Evolutionary conservation across 2,888 invertebrate genomes (phyloP).

Genomic region (Spilosoma lubricipeda): DNA sequence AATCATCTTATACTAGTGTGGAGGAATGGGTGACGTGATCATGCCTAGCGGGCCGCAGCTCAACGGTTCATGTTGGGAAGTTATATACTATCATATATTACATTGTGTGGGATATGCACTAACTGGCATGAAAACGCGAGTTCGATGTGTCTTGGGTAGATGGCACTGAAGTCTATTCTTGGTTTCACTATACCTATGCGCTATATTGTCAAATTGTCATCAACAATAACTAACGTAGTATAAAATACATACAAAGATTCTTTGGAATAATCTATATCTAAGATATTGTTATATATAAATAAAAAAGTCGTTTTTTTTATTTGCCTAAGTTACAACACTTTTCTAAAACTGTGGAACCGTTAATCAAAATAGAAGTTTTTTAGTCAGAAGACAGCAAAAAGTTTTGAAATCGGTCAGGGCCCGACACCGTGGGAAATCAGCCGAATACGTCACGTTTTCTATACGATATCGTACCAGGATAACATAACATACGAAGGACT

Average conservation of each 20-base stretch:
- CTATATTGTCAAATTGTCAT: too few relatives aligned
- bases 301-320: not conserved
- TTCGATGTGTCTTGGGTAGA: too few relatives aligned
- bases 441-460: constrained; percentile 7
- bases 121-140: too few relatives aligned
- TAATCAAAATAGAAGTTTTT: not conserved
- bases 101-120: too few relatives aligned
- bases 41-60: too few relatives aligned
- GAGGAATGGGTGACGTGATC: too few relatives aligned
- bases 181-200: too few relatives aligned
- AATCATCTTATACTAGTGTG: too few relatives aligned
- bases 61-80: too few relatives aligned
- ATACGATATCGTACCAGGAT: constrained; percentile 8
- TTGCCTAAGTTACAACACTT: not conserved
- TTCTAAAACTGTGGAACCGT: not conserved
- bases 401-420: not conserved
- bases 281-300: not conserved
- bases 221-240: not conserved
- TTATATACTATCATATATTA: too few relatives aligned
- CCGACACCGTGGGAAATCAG: constrained; percentile 5
- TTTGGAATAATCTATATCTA: too few relatives aligned
- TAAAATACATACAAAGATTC: not conserved
- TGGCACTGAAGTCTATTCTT: too few relatives aligned
- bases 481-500: not conserved
- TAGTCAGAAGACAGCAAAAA: not conserved